A percentile compares a stretch with the other conserved stretches of the same genome.
These are phyloP conservation scores for Lucilia sericata DNA, from an alignment of 1,140 invertebrate species.

Conservation along the genomic window DNA sequence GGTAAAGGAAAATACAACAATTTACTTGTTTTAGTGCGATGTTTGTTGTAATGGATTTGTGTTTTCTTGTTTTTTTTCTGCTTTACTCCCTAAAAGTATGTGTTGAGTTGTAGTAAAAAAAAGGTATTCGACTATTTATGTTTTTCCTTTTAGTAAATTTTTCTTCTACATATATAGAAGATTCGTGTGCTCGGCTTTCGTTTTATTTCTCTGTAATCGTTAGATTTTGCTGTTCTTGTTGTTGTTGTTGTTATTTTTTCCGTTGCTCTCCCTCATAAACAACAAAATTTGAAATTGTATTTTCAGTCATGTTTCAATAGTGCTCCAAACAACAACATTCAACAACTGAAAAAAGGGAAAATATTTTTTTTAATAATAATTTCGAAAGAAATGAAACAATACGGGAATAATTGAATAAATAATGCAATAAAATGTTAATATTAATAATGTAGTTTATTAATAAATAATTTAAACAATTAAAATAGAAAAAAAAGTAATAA, in stretches of 20 bases:
- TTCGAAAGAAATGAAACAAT: background rate
- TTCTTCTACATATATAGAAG: background rate
- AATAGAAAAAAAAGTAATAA: background rate
- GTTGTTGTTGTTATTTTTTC: no score
- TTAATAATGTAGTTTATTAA: background rate
- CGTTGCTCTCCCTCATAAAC: slow-evolving; percentile 14
- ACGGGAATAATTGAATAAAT: background rate
- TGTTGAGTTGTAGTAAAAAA: background rate
- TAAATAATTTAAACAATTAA: background rate
- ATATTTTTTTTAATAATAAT: background rate
- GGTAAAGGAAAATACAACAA: background rate
- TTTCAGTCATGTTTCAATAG: slow-evolving; percentile 36
- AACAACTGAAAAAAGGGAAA: background rate
- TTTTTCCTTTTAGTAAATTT: background rate
- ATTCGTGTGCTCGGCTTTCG: background rate
- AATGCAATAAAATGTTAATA: background rate
- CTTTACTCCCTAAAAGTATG: background rate
- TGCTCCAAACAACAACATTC: slow-evolving; percentile 35
- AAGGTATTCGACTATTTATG: background rate
- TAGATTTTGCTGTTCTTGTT: background rate
- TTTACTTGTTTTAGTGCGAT: background rate
- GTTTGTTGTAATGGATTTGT: slow-evolving; percentile 16
- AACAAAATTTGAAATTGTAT: background rate
- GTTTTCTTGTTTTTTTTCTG: background rate
- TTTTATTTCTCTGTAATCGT: background rate